Base-by-base conservation (phyloP, 2,113 vertebrate genomes). In the Nanger granti region DNA sequence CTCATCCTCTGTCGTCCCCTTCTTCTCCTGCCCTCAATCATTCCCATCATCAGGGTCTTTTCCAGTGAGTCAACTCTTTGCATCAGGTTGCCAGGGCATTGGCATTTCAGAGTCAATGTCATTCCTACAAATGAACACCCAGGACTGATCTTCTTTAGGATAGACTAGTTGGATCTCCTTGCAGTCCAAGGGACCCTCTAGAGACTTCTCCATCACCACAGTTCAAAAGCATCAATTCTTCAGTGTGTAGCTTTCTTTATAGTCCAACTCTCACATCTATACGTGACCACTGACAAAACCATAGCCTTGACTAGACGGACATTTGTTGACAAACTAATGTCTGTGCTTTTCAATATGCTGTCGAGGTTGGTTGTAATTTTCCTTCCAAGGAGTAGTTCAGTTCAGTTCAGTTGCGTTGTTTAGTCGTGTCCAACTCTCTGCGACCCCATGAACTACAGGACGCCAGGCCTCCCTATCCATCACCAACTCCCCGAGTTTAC, bases 361-460 rank as follows among this genome's bases (percentile, higher is more conserved):
- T 62, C 59, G 29, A 62, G 28, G 11, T 62, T 62, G 28, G 59
- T 62, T 28, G 29, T 62, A 62, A 62, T 5, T 62, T 62, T 29
- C 11, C 59, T 29, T 62, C 59, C 28, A 62, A 62, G 59, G 59
- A 62, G 59, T 28, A 60, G 59, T 60, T 60, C 11, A 60, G 10
- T 26, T 60, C 59, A 60, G 59, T 62, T 62, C 60, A 62, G 60
- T 62, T 62, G 26, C 1, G 26, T 62, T 5, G 11, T 34, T 66
- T 8, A 66, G 62, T 34, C 0, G 1, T 66, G 31, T 34, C 3
- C 14, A 15, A 15, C 62, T 66, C 62, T 66, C 31, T 66, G 62
- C 0, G 0, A 66, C 3, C 7, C 15, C 31, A 66, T 66, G 15
- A 66, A 66, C 31, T 3, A 8, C 62, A 66, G 31, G 31, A n/a